Conservation (phyloP, 2,888 invertebrate genomes). For the Sericinus montela region DNA sequence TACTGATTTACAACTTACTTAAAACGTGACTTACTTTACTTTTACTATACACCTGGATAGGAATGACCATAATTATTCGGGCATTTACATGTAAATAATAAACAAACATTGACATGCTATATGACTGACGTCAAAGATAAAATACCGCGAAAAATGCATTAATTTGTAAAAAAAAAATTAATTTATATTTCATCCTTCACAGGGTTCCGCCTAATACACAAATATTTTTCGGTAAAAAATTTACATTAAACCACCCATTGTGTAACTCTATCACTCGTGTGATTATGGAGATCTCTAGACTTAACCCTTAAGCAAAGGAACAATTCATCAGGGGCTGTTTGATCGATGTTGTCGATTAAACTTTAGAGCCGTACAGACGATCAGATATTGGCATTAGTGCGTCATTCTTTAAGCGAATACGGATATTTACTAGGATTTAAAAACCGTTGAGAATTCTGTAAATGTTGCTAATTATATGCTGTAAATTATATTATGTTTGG, state of each 20-base stretch:
- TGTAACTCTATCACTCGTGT: slow-evolving; percentile 50
- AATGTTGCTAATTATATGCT: no score
- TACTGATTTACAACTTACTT: no score
- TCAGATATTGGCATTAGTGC: slow-evolving; percentile 7
- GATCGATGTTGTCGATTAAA: slow-evolving; percentile 60
- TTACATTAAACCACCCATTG: slow-evolving; percentile 39
- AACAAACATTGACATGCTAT: slow-evolving; percentile 16
- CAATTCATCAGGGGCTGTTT: slow-evolving; percentile 58
- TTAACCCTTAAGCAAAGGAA: slow-evolving; percentile 53
- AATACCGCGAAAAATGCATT: not conserved
- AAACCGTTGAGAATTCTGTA: not conserved
- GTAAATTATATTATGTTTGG: no score
- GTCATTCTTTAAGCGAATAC: slow-evolving; percentile 20
- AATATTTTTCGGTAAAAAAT: slow-evolving; percentile 32
- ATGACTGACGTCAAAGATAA: slow-evolving; percentile 12
- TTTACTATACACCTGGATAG: not conserved
- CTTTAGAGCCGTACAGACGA: slow-evolving; percentile 36
- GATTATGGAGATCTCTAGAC: slow-evolving; percentile 42
- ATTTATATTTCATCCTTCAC: slow-evolving; percentile 28
- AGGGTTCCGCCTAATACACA: slow-evolving; percentile 24
- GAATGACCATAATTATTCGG: not conserved
- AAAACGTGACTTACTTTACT: not conserved
- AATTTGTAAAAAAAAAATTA: slow-evolving; percentile 13
- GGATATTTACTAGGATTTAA: slow-evolving; percentile 24
- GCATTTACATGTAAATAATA: slow-evolving; percentile 2